A percentile compares a stretch with the other conserved stretches of the same genome.
These are phyloP conservation scores for Cryptus armator DNA, from an alignment of 2,888 invertebrate genomes.

Conservation along the genomic window DNA sequence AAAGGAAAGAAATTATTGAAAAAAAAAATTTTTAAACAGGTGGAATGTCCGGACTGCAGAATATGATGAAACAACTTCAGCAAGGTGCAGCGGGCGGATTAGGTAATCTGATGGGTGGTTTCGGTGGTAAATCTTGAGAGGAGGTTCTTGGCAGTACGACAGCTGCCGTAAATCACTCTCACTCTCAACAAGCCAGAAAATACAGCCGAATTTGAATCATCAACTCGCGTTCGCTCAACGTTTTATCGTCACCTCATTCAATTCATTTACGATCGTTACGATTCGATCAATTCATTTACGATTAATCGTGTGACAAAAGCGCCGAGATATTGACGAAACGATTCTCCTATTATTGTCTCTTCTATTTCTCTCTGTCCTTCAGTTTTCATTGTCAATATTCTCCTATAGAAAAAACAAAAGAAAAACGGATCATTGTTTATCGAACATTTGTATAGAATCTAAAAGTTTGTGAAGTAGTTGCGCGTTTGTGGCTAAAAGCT, in stretches of 20 bases:
- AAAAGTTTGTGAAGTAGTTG: slow-evolving; percentile 12
- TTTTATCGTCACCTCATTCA: slow-evolving; percentile 45
- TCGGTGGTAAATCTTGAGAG: slow-evolving; percentile 86
- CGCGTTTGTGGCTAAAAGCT: neutral
- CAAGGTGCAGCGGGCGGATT: slow-evolving; percentile 88
- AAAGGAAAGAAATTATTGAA: neutral
- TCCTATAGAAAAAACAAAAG: neutral
- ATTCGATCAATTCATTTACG: slow-evolving; percentile 38
- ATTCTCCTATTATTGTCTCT: slow-evolving; percentile 3
- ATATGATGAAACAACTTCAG: slow-evolving; percentile 98
- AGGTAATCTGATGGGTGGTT: slow-evolving; percentile 87
- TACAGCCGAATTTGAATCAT: slow-evolving; percentile 67
- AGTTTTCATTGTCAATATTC: neutral
- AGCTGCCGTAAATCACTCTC: slow-evolving; percentile 69
- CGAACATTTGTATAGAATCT: slow-evolving; percentile 24
- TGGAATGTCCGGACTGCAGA: slow-evolving; percentile 97
- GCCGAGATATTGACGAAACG: slow-evolving; percentile 25
- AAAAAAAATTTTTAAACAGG: slow-evolving; percentile 87
- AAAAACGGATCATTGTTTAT: slow-evolving; percentile 21
- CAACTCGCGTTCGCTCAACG: slow-evolving; percentile 47
- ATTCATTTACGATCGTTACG: slow-evolving; percentile 23
- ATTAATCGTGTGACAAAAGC: slow-evolving; percentile 29
- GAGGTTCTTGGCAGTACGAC: slow-evolving; percentile 63
- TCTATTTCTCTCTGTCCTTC: slow-evolving; percentile 10
- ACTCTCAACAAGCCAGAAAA: slow-evolving; percentile 69